Evolutionary conservation across 2,888 invertebrate genomes (phyloP).

Genomic region (Microplitis manilae): DNA sequence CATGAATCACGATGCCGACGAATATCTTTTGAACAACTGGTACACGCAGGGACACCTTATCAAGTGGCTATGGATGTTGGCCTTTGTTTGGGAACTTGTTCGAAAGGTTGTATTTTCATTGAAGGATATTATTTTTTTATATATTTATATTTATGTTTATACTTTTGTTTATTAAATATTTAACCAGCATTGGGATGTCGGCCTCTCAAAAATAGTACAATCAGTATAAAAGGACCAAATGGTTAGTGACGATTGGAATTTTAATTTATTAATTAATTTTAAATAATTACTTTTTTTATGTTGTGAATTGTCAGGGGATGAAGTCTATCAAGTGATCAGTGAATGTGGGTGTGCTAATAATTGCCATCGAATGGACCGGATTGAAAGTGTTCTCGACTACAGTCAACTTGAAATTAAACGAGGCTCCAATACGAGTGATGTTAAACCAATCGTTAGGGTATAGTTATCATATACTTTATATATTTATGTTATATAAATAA

Average conservation of each 20-base stretch:
- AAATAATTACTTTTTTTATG: not conserved
- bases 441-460: constrained; percentile 63
- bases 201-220: constrained; percentile 66
- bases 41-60: constrained; percentile 70
- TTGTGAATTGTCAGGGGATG: constrained; percentile 58
- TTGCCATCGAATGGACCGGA: constrained; percentile 70
- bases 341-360: constrained; percentile 70
- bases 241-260: constrained; percentile 55
- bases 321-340: constrained; percentile 69
- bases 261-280: not conserved
- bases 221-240: constrained; percentile 69
- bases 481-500: not conserved
- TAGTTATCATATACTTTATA: not conserved
- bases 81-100: constrained; percentile 68
- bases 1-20: constrained; percentile 63
- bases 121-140: not conserved
- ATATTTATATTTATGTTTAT: constrained; percentile 8
- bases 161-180: constrained; percentile 7
- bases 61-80: constrained; percentile 69
- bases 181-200: constrained; percentile 64
- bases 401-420: constrained; percentile 64
- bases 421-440: constrained; percentile 63
- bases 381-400: constrained; percentile 72
- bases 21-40: constrained; percentile 62
- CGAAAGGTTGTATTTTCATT: constrained; percentile 57